Conservation (phyloP, 2,797 vertebrate species). For the Neosilurus mollespiculum region DNA sequence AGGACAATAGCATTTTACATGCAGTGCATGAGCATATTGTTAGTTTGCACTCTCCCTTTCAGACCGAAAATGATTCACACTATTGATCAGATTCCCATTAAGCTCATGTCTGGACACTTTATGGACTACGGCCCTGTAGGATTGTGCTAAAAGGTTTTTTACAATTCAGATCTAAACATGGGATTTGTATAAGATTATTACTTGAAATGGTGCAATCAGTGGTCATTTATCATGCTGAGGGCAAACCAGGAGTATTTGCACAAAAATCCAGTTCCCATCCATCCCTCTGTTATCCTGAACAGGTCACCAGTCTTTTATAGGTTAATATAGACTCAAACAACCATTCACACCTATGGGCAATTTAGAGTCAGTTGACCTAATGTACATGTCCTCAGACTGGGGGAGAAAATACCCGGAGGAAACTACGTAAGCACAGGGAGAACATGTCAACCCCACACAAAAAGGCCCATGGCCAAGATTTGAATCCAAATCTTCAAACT, state of each 20-base stretch:
- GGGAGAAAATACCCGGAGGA: too few relatives aligned
- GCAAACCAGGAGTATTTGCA: not conserved
- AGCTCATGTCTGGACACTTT: constrained; percentile 59
- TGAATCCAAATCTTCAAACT: too few relatives aligned
- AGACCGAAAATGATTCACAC: constrained; percentile 26
- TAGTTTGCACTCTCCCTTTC: constrained; percentile 28
- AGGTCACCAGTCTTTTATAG: too few relatives aligned
- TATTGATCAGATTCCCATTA: constrained; percentile 75
- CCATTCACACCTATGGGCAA: too few relatives aligned
- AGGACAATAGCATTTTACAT: constrained; percentile 11
- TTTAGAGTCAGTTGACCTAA: too few relatives aligned
- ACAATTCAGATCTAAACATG: constrained; percentile 34
- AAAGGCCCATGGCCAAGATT: too few relatives aligned
- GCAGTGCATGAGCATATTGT: not conserved
- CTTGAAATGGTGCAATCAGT: not conserved
- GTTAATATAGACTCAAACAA: too few relatives aligned
- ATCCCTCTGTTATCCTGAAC: too few relatives aligned
- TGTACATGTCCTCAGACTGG: too few relatives aligned
- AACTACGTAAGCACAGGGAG: too few relatives aligned
- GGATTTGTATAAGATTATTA: constrained; percentile 7
- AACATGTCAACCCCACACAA: too few relatives aligned
- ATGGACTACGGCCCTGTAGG: constrained; percentile 61
- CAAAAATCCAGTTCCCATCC: not conserved
- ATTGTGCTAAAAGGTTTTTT: constrained; percentile 65
- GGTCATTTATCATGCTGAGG: not conserved